These are phyloP conservation scores for Orchestia grillus DNA, from an alignment of 1,140 invertebrate species.

Conservation along the genomic window DNA sequence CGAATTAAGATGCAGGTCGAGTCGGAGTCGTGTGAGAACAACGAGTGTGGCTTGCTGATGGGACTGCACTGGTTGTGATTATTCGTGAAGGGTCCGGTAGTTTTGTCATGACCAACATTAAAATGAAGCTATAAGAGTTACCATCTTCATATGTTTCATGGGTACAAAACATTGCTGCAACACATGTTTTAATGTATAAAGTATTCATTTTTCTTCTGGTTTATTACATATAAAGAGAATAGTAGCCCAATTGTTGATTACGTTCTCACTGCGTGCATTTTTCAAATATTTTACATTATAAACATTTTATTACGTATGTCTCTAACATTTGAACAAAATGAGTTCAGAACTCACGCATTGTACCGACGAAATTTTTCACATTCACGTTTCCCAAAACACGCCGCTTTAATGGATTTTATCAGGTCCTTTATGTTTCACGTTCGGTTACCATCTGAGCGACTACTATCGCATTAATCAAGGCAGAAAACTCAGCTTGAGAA, in stretches of 20 bases:
- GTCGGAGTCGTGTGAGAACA: no score
- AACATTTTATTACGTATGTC: neutral
- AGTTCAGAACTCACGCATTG: neutral
- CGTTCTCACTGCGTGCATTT: neutral
- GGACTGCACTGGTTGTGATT: no score
- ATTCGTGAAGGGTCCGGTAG: no score
- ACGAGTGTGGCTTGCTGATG: no score
- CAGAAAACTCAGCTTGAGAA: neutral
- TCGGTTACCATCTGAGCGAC: neutral
- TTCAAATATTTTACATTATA: neutral
- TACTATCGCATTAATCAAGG: neutral
- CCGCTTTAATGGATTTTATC: no score
- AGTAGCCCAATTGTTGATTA: neutral
- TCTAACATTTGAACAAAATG: no score
- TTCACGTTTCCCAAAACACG: neutral
- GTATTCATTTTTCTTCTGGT: neutral
- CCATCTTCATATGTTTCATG: neutral
- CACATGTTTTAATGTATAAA: neutral
- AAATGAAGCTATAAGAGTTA: neutral
- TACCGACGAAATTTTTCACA: neutral
- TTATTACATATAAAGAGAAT: neutral
- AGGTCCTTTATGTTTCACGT: neutral
- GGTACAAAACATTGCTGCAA: neutral
- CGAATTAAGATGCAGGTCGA: no score
- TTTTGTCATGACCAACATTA: no score